phyloP scores from a whole-genome alignment of 92 coral and sea anemone genomes.

The Porites lobata region DNA sequence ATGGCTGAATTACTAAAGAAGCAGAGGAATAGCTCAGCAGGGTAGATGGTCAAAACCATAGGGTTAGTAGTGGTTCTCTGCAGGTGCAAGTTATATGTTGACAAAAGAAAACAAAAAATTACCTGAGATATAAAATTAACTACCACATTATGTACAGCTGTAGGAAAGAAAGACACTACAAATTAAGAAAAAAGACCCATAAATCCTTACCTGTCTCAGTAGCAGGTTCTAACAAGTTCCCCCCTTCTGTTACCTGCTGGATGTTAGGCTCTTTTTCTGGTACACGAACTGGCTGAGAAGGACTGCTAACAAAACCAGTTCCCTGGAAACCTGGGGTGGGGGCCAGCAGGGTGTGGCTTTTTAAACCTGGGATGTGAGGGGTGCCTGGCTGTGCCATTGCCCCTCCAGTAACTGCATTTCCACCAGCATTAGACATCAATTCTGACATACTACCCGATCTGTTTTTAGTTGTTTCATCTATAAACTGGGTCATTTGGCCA shows the following conservation, averaged over 20 bases:
- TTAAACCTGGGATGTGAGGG: neutral
- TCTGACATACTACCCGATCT: conserved; percentile 28
- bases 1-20: too few relatives aligned
- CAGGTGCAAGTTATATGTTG: too few relatives aligned
- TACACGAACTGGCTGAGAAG: neutral
- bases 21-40: too few relatives aligned
- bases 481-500: conserved; percentile 11
- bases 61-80: too few relatives aligned
- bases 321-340: neutral
- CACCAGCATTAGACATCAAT: conserved; percentile 1
- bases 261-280: neutral
- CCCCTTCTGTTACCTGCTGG: neutral
- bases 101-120: too few relatives aligned
- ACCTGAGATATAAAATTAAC: too few relatives aligned
- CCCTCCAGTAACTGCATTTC: conserved; percentile 1
- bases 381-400: conserved; percentile 27
- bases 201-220: conserved; percentile 35
- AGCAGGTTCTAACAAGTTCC: neutral
- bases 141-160: too few relatives aligned
- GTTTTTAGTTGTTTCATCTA: neutral
- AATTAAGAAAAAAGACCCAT: too few relatives aligned
- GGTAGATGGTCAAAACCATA: too few relatives aligned
- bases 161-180: too few relatives aligned
- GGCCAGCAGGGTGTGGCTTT: conserved; percentile 1
- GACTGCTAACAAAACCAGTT: neutral